Conservation (phyloP, 1,140 invertebrate genomes). For the Belonocnema kinseyi region DNA sequence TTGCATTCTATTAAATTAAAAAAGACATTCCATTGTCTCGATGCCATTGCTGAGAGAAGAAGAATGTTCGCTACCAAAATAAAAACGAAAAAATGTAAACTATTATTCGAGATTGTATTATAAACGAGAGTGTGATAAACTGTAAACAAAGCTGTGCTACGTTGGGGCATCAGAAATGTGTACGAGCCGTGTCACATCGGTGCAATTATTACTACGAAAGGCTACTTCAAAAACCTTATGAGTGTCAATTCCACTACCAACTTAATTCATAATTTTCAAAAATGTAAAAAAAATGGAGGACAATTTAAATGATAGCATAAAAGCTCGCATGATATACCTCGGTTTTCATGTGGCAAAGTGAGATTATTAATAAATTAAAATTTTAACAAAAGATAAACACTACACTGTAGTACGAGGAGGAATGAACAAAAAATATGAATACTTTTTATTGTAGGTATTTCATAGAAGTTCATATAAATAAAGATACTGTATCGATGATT, state of each 20-base stretch:
- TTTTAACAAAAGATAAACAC: constrained; percentile 50
- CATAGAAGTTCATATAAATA: constrained; percentile 69
- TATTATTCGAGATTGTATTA: constrained; percentile 20
- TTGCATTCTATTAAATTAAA: background rate
- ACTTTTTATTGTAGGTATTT: constrained; percentile 76
- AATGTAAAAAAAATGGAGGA: constrained; percentile 45
- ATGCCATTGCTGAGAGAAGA: constrained; percentile 51
- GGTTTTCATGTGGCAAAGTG: constrained; percentile 70
- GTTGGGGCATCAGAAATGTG: constrained; percentile 58
- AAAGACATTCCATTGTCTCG: background rate
- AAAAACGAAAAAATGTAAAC: constrained; percentile 33
- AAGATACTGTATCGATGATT: constrained; percentile 71
- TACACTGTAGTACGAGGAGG: constrained; percentile 62
- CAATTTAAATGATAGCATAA: constrained; percentile 48
- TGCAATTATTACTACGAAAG: constrained; percentile 72
- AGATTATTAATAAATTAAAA: constrained; percentile 68
- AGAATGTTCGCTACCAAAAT: background rate
- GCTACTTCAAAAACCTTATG: constrained; percentile 75
- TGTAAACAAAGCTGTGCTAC: constrained; percentile 27
- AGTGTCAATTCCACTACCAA: constrained; percentile 76
- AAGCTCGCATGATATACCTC: constrained; percentile 56
- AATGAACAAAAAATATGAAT: constrained; percentile 63
- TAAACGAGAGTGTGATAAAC: constrained; percentile 23
- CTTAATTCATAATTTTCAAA: constrained; percentile 68
- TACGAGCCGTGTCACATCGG: constrained; percentile 67